Evolutionary conservation across 2,113 vertebrate genomes (phyloP).

Genomic region (Cyphomyrus plagiostoma): DNA sequence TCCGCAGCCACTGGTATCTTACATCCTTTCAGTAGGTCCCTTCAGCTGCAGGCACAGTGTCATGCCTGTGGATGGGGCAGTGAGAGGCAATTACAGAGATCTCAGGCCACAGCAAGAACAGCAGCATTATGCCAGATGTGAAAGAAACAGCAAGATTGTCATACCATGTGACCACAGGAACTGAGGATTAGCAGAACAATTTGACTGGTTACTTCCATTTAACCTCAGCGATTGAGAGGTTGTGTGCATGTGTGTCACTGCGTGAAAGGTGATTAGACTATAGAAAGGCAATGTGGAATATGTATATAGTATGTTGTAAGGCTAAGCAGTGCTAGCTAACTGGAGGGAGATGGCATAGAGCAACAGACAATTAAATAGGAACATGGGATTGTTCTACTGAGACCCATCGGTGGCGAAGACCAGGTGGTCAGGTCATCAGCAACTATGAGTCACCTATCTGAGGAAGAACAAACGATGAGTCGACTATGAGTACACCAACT

Average conservation of each 20-base stretch:
- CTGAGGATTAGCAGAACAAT: neutral
- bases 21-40: neutral
- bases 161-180: neutral
- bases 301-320: neutral
- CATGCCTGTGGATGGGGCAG: neutral
- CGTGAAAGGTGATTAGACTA: neutral
- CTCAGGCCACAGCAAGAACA: neutral
- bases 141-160: neutral
- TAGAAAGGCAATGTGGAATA: neutral
- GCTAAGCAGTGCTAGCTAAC: neutral
- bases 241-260: neutral
- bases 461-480: neutral
- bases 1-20: neutral
- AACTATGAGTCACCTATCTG: neutral
- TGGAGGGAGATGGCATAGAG: neutral
- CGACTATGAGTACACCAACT: neutral
- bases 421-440: neutral
- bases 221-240: neutral
- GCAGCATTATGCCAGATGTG: neutral
- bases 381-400: neutral
- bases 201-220: neutral
- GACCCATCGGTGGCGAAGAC: neutral
- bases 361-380: neutral
- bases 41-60: neutral
- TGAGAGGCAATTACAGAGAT: neutral